Evolutionary conservation across 2,888 invertebrate species (phyloP), one percentile per base, ranked within the genome.

Genomic region (Tyria jacobaeae): DNA sequence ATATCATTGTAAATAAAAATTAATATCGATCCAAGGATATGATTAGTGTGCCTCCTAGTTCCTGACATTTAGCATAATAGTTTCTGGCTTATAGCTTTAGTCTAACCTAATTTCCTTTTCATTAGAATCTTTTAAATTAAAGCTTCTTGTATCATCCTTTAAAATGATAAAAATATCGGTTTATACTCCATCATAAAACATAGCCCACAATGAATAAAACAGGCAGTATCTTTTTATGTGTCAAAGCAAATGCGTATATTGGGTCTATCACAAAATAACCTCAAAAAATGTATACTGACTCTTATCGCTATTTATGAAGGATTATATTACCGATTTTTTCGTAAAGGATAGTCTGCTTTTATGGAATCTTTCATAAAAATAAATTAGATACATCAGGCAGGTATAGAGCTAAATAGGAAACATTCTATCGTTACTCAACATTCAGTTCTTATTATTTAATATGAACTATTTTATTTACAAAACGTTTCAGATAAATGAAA

Each of bases 171-270:
- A 31, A 17, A n/a, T 31, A 41, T 27, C 2, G n/a, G 41, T 10
- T 70, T 73, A 70, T 70, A 70, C 62, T 64, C 75, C 39, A 57
- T 59, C 62, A 72, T 77, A 72, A 77, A 73, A 72, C 52, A 68
- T 61, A 70, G 61, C 59, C 68, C 61, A 63, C 60, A 54, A 44
- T 41, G 63, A 70, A 63, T 58, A 50, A 57, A 67, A 70, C 57
- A 56, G 63, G 53, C 63, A 39, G 60, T 70, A 64, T 52, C 31
- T 69, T 75, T 56, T 69, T 52, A 67, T 73, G 67, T 67, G 70
- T 58, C 57, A 60, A 64, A 64, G 66, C 62, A 62, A 71, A 71
- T 64, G 57, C 39, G 52, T 51, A 51, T 35, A 35, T 51, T 51
- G 51, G 31, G 39, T 37, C 34, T 53, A 24, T 62, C 59, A 61